These are phyloP conservation scores for Anguilla marmorata DNA, from an alignment of 2,797 vertebrate genomes.

Conservation along the genomic window DNA sequence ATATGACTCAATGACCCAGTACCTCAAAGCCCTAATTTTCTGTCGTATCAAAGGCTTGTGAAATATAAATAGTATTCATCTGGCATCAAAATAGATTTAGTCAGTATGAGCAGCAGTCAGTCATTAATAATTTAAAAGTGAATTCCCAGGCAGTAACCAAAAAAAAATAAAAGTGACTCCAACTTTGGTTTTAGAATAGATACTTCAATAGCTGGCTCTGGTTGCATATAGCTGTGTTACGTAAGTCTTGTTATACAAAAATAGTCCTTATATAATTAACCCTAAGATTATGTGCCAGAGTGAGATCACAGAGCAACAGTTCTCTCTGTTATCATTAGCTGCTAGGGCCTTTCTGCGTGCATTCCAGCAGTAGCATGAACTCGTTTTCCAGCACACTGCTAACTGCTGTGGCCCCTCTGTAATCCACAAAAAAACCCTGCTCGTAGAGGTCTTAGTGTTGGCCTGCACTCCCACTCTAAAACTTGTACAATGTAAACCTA, in stretches of 20 bases:
- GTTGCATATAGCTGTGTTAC: conserved; percentile 18
- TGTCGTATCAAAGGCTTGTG: neutral
- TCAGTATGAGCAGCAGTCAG: neutral
- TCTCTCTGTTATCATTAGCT: neutral
- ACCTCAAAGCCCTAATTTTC: neutral
- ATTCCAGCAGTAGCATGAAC: neutral
- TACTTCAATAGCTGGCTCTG: neutral
- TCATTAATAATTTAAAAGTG: neutral
- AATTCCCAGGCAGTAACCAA: neutral
- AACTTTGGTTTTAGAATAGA: conserved; percentile 11
- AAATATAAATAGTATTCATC: neutral
- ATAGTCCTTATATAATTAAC: neutral
- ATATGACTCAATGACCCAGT: neutral
- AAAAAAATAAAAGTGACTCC: neutral
- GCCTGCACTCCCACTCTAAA: neutral
- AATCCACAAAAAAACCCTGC: neutral
- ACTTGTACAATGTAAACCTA: neutral
- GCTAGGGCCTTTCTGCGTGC: neutral
- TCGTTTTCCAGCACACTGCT: neutral
- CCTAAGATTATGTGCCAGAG: neutral
- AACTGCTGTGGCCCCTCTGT: neutral
- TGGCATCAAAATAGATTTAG: neutral
- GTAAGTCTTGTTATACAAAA: neutral
- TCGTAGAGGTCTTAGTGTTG: neutral
- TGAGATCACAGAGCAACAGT: neutral